phyloP scores from a whole-genome alignment of 2,888 invertebrate species.

The Noctua fimbriata region DNA sequence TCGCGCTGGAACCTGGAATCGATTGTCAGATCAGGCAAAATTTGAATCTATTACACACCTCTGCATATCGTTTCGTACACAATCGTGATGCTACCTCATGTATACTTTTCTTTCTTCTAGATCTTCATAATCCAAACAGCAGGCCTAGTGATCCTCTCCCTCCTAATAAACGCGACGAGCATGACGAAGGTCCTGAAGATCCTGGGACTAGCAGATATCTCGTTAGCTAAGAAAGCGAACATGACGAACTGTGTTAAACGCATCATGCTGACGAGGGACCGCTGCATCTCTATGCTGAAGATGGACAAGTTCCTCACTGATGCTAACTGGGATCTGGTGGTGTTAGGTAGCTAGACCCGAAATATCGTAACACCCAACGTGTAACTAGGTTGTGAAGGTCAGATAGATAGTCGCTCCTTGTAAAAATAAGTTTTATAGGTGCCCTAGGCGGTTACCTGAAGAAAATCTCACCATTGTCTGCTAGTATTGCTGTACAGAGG shows the following conservation, averaged over 20 bases:
- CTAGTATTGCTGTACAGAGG: no score
- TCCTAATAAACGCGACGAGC: conserved; percentile 90
- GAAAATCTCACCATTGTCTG: no score
- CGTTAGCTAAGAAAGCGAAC: conserved; percentile 88
- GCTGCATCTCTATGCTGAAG: conserved; percentile 90
- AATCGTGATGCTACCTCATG: background rate
- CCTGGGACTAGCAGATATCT: conserved; percentile 88
- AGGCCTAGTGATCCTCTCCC: conserved; percentile 90
- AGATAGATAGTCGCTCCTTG: no score
- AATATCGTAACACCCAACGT: no score
- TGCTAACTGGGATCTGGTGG: conserved; percentile 91
- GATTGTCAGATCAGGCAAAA: no score
- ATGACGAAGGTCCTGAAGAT: conserved; percentile 87
- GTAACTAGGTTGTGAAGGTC: no score
- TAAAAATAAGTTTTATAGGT: no score
- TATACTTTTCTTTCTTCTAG: conserved; percentile 64
- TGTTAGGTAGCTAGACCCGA: conserved; percentile 74
- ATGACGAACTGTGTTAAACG: conserved; percentile 90
- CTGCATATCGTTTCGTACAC: no score
- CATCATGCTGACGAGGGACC: conserved; percentile 85
- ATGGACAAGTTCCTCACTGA: conserved; percentile 92
- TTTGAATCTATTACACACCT: no score
- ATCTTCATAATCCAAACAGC: conserved; percentile 90
- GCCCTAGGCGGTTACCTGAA: no score
- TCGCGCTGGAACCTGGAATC: no score